These are phyloP conservation scores for Pleuronectes platessa DNA, from an alignment of 2,113 vertebrate genomes.

Conservation along the genomic window DNA sequence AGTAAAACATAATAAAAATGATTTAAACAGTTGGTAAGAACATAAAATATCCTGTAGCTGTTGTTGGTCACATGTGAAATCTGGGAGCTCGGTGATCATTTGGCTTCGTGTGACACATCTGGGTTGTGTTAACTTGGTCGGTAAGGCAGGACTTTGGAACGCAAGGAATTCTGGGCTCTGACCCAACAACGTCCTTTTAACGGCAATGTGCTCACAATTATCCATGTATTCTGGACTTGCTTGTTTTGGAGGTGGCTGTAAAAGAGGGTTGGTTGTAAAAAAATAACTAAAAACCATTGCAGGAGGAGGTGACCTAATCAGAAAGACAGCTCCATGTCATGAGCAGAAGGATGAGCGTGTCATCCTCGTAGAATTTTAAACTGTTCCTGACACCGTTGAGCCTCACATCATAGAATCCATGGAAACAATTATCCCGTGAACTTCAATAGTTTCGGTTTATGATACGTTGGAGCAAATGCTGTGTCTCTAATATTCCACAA, in stretches of 20 bases:
- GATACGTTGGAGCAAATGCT: not conserved
- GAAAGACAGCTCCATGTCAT: not conserved
- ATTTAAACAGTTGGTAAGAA: too few relatives aligned
- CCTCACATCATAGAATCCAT: not conserved
- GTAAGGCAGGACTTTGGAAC: conserved; percentile 1
- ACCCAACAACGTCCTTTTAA: conserved; percentile 17
- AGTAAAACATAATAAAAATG: too few relatives aligned
- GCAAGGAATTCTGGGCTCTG: conserved; percentile 18
- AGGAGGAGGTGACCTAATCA: conserved; percentile 8
- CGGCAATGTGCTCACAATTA: conserved; percentile 37
- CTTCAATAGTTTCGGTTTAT: conserved; percentile 4
- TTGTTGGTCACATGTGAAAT: not conserved
- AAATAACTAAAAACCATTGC: not conserved
- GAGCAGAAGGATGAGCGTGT: conserved; percentile 9
- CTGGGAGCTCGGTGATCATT: not conserved
- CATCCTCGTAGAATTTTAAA: conserved; percentile 31
- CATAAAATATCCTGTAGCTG: not conserved
- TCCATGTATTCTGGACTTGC: conserved; percentile 7
- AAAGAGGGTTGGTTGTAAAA: conserved; percentile 9
- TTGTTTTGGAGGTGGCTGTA: conserved; percentile 4
- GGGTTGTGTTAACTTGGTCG: conserved; percentile 14
- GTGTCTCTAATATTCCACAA: not conserved
- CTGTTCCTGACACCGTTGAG: conserved; percentile 28
- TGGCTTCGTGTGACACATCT: conserved; percentile 5
- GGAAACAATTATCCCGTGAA: conserved; percentile 49